Percentiles rank a stretch among this genome's conserved stretches.
These are phyloP conservation scores for Zosterops japonicus DNA, from an alignment of 2,113 vertebrate species.

Conservation along the genomic window DNA sequence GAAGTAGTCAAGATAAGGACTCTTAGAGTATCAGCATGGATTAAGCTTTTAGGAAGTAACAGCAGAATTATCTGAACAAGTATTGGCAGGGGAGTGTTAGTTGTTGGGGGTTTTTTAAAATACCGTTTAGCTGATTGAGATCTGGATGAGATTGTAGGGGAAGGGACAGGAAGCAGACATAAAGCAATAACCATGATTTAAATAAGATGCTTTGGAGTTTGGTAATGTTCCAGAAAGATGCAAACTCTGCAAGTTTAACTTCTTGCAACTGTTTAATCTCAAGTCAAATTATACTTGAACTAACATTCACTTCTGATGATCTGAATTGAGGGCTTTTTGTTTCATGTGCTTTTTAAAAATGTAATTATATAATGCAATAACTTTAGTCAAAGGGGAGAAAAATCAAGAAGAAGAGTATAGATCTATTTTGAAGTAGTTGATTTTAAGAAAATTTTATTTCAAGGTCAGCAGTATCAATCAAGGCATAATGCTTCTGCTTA, in stretches of 20 bases:
- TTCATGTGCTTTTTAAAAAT: not conserved
- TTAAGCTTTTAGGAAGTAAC: not conserved
- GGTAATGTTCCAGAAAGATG: not conserved
- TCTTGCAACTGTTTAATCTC: not conserved
- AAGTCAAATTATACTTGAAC: not conserved
- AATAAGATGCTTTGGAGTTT: not conserved
- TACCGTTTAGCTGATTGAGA: not conserved
- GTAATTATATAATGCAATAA: not conserved
- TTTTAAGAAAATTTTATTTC: slow-evolving; percentile 30
- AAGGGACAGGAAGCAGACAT: not conserved
- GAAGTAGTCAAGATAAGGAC: not conserved
- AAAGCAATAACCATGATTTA: not conserved
- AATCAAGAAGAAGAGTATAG: not conserved
- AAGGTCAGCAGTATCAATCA: not conserved
- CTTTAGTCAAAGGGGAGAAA: not conserved
- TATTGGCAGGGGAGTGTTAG: fast-evolving
- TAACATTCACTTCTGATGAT: not conserved
- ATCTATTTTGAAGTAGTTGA: not conserved
- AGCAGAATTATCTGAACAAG: not conserved
- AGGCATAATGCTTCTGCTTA: not conserved
- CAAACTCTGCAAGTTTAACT: not conserved
- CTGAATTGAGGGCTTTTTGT: not conserved
- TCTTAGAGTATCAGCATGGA: not conserved
- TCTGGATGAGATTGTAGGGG: not conserved
- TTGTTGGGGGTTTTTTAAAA: fast-evolving